phyloP scores from a whole-genome alignment of 2,113 vertebrate species.

The Calidris pugnax region DNA sequence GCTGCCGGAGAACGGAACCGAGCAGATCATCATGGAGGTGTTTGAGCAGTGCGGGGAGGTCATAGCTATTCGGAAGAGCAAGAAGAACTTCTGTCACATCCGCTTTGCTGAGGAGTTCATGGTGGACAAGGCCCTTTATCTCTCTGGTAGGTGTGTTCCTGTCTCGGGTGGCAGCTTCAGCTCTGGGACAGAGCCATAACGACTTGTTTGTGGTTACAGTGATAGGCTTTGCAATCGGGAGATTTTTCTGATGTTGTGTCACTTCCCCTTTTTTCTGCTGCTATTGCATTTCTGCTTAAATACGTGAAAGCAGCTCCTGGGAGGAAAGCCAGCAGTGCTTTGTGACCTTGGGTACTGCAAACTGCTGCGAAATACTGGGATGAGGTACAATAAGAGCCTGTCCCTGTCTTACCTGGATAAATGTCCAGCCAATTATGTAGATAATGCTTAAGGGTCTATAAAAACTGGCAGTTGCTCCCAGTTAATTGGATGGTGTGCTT shows the following conservation, averaged over 20 bases:
- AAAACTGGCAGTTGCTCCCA: not conserved
- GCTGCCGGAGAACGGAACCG: slow-evolving; percentile 88
- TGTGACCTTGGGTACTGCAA: not conserved
- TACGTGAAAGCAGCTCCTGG: not conserved
- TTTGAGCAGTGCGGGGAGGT: slow-evolving; percentile 96
- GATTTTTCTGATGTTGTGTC: not conserved
- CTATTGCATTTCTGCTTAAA: not conserved
- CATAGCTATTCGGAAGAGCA: slow-evolving; percentile 93
- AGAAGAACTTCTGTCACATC: slow-evolving; percentile 97
- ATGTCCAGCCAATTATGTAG: not conserved
- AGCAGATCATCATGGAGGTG: slow-evolving; percentile 92
- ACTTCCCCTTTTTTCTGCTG: not conserved
- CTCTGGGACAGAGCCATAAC: not conserved
- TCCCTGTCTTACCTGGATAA: not conserved
- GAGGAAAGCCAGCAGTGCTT: not conserved
- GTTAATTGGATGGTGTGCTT: not conserved
- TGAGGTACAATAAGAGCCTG: not conserved
- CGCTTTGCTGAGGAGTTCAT: slow-evolving; percentile 92
- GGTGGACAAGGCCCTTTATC: slow-evolving; percentile 93
- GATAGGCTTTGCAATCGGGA: not conserved
- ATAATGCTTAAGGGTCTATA: not conserved
- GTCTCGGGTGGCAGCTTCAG: not conserved
- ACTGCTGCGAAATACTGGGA: rapidly evolving
- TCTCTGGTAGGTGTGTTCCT: slow-evolving; percentile 83
- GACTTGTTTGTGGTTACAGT: not conserved